Evolutionary conservation across 53 echinoderm and acorn worm genomes (phyloP), one percentile per base, ranked within the genome.

Genomic region (Stichopus horrens): DNA sequence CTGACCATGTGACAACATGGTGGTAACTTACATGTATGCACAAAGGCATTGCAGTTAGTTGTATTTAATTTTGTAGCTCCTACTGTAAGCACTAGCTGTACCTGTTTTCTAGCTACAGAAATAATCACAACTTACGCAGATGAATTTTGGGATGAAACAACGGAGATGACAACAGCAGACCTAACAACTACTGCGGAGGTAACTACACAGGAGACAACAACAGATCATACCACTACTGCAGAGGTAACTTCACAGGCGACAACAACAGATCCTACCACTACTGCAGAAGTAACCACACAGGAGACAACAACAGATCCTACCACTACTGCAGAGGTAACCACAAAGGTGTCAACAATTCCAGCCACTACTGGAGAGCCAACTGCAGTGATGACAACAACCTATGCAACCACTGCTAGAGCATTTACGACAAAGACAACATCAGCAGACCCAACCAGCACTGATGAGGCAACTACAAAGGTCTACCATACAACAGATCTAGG

Each of bases 311-410:
- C 22, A 7, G 13, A 51, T 5, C 53, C 16, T 6, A 81, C 81
- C 21, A 81, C 81, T 5, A 58, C 19, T n/a, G 21, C 16, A 7
- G 52, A 81, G 22, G 19, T 58, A 11, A 81, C 81, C 6, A 11
- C 58, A 5, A 20, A 55, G 18, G 7, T 21, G 6, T 54, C 81
- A 56, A 81, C 80, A 57, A 57, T 55, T 18, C 56, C 56, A 80
- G 55, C 7, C 53, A 80, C 79, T n/a, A 71, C 71, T n/a, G 6
- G n/a, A 13, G n/a, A 53, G 83, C 54, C 79, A 71, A 71, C 71
- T n/a, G 6, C 71, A 13, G n/a, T 11, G 83, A 54, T 56, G 58
- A 83, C 79, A 52, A 79, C 79, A 14, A 79, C 22, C 7, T 37
- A 6, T 8, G 53, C 79, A 79, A 79, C 79, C 37, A 37, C 37